These are phyloP conservation scores for Capra hircus DNA, from an alignment of 2,113 vertebrate species.

Conservation along the genomic window DNA sequence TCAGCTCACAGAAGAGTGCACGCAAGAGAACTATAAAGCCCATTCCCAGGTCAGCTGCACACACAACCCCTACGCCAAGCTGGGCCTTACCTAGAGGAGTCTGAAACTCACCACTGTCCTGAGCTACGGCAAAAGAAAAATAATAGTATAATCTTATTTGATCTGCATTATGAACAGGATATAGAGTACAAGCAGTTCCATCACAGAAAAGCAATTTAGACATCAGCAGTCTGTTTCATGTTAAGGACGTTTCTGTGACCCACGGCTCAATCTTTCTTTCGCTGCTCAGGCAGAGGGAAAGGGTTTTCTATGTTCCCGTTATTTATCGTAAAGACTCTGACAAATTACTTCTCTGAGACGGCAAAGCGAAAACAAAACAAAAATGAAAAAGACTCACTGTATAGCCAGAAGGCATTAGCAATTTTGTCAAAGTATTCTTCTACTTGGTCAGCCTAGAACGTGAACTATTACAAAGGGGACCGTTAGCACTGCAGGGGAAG, in stretches of 20 bases:
- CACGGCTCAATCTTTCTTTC: slow-evolving; percentile 54
- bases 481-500: slow-evolving; percentile 50
- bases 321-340: slow-evolving; percentile 53
- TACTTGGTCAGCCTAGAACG: slow-evolving; percentile 70
- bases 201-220: slow-evolving; percentile 74
- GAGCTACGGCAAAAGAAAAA: slow-evolving; percentile 76
- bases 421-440: slow-evolving; percentile 71
- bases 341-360: slow-evolving; percentile 60
- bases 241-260: slow-evolving; percentile 73
- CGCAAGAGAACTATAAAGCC: slow-evolving; percentile 73
- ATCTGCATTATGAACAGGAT: slow-evolving; percentile 75
- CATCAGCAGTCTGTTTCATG: slow-evolving; percentile 52
- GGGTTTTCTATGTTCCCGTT: slow-evolving; percentile 5
- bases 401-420: slow-evolving; percentile 73
- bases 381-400: slow-evolving; percentile 66
- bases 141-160: slow-evolving; percentile 75
- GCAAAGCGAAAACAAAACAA: slow-evolving; percentile 63
- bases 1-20: slow-evolving; percentile 74
- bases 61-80: slow-evolving; percentile 74
- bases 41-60: slow-evolving; percentile 70
- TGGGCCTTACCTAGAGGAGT: slow-evolving; percentile 76
- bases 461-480: slow-evolving; percentile 64
- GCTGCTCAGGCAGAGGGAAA: slow-evolving; percentile 61
- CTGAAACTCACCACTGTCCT: slow-evolving; percentile 74
- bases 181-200: slow-evolving; percentile 76